Percentiles rank a stretch among this genome's conserved stretches.
Conservation (phyloP, 30 jellyfish, hydroid and myxozoan species). For the Hydra vulgaris region DNA sequence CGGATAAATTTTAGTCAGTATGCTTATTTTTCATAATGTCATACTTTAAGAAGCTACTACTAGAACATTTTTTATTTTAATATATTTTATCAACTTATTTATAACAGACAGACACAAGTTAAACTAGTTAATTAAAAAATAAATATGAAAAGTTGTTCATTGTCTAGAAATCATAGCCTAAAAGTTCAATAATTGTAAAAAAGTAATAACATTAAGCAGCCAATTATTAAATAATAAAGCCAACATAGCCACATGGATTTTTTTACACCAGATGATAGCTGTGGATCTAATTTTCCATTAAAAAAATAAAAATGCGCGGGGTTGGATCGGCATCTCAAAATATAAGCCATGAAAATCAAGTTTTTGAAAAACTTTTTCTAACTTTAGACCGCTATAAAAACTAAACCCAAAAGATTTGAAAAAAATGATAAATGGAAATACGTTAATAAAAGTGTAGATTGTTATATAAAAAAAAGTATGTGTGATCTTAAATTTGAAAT, state of each 20-base stretch:
- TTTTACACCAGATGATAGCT: neutral
- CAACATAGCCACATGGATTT: neutral
- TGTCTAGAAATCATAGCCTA: neutral
- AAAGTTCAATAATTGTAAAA: neutral
- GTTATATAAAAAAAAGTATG: too few species aligned
- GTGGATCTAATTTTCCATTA: neutral
- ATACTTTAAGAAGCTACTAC: neutral
- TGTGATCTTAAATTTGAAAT: too few species aligned
- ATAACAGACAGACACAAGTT: neutral
- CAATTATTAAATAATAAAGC: neutral
- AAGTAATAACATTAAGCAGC: neutral
- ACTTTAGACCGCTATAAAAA: too few species aligned
- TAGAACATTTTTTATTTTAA: too few species aligned
- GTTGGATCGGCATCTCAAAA: neutral
- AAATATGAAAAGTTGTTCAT: neutral
- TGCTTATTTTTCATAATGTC: neutral
- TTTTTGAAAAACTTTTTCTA: neutral
- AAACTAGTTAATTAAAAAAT: neutral
- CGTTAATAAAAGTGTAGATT: too few species aligned
- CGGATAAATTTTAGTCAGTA: neutral
- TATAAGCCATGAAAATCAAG: neutral
- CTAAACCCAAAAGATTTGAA: too few species aligned
- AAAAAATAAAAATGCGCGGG: neutral
- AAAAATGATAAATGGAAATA: too few species aligned
- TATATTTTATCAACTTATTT: neutral